A percentile compares a stretch with the other conserved stretches of the same genome.
Conservation (phyloP, 92 coral and sea anemone genomes). For the Blastomussa wellsi region DNA sequence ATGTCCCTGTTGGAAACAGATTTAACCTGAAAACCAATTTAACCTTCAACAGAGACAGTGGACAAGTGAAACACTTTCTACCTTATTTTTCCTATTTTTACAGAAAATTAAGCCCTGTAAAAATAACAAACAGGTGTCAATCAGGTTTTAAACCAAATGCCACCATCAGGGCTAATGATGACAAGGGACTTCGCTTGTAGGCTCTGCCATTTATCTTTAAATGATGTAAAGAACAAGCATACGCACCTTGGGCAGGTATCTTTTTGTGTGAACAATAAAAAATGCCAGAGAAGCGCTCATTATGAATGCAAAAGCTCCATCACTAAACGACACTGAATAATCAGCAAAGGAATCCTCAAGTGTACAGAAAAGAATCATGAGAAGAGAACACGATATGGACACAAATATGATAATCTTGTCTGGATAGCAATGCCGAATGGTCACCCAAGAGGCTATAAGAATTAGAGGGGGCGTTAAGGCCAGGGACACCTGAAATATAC, state of each 20-base stretch:
- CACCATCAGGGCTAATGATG: no score
- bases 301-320: conserved; percentile 42
- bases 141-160: no score
- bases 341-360: conserved; percentile 40
- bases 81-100: no score
- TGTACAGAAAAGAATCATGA: conserved; percentile 48
- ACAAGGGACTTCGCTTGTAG: no score
- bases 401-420: conserved; percentile 40
- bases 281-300: conserved; percentile 37
- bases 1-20: no score
- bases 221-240: no score
- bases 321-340: conserved; percentile 28
- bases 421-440: conserved; percentile 25
- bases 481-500: conserved; percentile 24
- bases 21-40: no score
- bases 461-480: conserved; percentile 1
- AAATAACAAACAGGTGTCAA: no score
- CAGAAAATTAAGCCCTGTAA: no score
- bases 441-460: conserved; percentile 39
- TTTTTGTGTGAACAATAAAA: conserved; percentile 40
- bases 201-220: no score
- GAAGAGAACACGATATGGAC: conserved; percentile 12
- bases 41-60: no score
- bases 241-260: conserved; percentile 26
- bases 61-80: no score